Evolutionary conservation across 2,797 vertebrate genomes (phyloP), one percentile per base, ranked within the genome.

Genomic region (Trachurus trachurus): DNA sequence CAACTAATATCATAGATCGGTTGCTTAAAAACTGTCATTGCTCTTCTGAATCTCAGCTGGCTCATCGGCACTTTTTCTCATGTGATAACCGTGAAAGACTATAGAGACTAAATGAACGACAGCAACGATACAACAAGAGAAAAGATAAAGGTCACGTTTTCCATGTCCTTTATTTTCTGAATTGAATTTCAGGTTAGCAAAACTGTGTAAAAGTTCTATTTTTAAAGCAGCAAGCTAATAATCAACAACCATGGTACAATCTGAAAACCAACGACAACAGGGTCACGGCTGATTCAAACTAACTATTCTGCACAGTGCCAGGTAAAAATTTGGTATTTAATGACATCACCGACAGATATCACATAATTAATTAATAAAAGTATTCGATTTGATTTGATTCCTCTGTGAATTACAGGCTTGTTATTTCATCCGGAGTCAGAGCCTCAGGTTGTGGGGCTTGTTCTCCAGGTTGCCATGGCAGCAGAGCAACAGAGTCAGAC

Each of bases 191-290:
- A 75, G 54, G 29, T 83, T 87, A 87, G 70, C 78, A 90, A 90
- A 88, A 81, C 1, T 39, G 42, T 86, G 78, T 78, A 88, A 91
- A 93, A 92, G 59, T 67, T 67, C 39, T 64, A 66, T 70, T 80
- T 82, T 74, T 26, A 78, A 87, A 87, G 88, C 84, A 88, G 78
- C 67, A 67, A 86, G 50, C 71, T 72, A 80, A 76, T 57, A 26
- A 88, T 86, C 90, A 87, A 88, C 88, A 90, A 80, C 11, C 19
- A 57, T 13, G 37, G 16, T 22, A 44, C 39, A 63, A 37, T 66
- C 29, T 78, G 64, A 74, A 75, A 79, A n/a, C 45, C 52, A 67
- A 47, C 45, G 69, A 78, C 44, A 34, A 71, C 53, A 72, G 53
- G 47, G 63, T 47, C 58, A 60, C 69, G 70, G 64, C 60, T 68